Evolutionary conservation across 1,140 invertebrate species (phyloP), one percentile per base, ranked within the genome.

Genomic region (Neodiprion fabricii): DNA sequence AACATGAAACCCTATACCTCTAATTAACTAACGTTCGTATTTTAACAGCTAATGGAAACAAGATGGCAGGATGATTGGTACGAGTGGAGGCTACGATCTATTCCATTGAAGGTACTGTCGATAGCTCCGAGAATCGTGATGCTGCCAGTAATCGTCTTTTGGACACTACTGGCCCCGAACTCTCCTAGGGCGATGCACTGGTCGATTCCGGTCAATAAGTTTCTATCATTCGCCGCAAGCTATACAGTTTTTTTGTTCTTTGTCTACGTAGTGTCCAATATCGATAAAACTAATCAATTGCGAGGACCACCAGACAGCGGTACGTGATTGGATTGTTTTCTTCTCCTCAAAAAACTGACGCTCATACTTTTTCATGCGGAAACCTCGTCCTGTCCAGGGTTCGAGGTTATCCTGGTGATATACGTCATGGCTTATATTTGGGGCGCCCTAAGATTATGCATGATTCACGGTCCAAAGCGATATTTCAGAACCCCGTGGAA

Each of bases 231-330:
- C 66, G 86, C 91, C 2, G 89, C 91, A 12, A 90, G 90, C n/a
- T 94, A 93, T 76, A 67, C 91, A 1, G 80, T 92, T 17, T 93
- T 94, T 80, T 87, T 94, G 0, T 79, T 89, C 0, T 84, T 93
- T 74, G 87, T 93, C 23, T 90, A 93, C 72, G 76, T 89, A 1
- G 86, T 91, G 76, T 91, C 91, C 8, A 90, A 90, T 78, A 78
- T 87, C 76, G 89, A 91, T 79, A 91, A 91, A 79, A 87, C 71
- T 40, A 76, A 83, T 69, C 89, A 90, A 77, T 87, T 86, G 72
- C 83, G 91, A 61, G 89, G 90, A 74, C 90, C 91, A 8, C 91
- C 91, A 4, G 82, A 89, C 75, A 88, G 89, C 75, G 86, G 86
- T 84, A 78, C 78, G 11, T 61, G 53, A 61, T 61, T 61, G 53